Conservation (phyloP, 2,113 vertebrate genomes). For the Talpa occidentalis region DNA sequence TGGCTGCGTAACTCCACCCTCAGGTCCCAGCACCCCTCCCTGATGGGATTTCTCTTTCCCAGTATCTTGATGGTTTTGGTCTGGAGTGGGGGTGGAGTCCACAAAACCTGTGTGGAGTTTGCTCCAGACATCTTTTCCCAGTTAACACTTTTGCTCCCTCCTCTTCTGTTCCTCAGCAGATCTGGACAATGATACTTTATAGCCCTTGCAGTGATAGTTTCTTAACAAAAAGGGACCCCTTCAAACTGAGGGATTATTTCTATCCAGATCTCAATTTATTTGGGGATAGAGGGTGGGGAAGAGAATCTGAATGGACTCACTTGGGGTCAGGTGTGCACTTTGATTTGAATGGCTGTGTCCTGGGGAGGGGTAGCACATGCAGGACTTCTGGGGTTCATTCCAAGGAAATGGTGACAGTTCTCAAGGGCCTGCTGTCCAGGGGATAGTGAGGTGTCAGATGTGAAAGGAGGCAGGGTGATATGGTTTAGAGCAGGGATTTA, state of each 20-base stretch:
- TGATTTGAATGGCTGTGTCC: neutral
- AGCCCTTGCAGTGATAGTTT: neutral
- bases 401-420: neutral
- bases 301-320: neutral
- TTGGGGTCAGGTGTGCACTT: neutral
- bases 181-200: neutral
- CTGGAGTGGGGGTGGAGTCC: too few relatives aligned
- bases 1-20: too few relatives aligned
- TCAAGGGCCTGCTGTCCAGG: neutral
- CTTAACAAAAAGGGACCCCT: neutral
- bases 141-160: neutral
- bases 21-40: too few relatives aligned
- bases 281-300: neutral
- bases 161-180: neutral
- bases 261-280: neutral
- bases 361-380: neutral
- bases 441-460: neutral
- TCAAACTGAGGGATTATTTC: neutral
- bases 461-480: too few relatives aligned
- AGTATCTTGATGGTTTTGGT: too few relatives aligned
- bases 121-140: too few relatives aligned
- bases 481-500: neutral
- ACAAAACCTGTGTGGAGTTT: too few relatives aligned
- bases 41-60: too few relatives aligned
- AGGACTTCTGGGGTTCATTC: neutral